Evolutionary conservation across 2,113 vertebrate genomes (phyloP).

Genomic region (Falcunculus frontatus): DNA sequence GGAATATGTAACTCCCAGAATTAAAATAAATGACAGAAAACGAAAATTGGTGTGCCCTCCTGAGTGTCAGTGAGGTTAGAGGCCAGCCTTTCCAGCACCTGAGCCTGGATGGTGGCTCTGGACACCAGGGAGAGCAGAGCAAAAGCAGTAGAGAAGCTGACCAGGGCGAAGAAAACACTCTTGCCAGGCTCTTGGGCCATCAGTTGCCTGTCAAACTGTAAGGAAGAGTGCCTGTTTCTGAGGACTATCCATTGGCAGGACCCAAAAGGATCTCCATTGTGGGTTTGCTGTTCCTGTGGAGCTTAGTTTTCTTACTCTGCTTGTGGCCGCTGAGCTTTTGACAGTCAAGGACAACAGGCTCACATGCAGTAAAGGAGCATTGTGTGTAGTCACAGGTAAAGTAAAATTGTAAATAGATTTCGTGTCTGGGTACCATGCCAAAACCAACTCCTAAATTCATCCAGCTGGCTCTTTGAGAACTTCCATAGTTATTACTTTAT

Average conservation of each 20-base stretch:
- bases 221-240: constrained; percentile 66
- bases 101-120: constrained; percentile 34
- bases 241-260: not conserved
- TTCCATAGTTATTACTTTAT: not conserved
- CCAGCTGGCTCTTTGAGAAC: not conserved
- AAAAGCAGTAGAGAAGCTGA: constrained; percentile 70
- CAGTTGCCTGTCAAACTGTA: constrained; percentile 71
- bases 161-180: constrained; percentile 74
- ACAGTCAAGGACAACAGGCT: not conserved
- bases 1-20: not conserved
- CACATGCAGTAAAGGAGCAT: not conserved
- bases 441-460: not conserved
- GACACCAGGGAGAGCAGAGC: constrained; percentile 69
- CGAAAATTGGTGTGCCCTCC: not conserved
- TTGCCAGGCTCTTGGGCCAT: not conserved
- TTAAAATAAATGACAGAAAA: not conserved
- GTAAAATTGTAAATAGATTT: not conserved
- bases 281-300: not conserved
- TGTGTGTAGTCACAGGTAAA: not conserved
- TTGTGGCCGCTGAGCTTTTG: not conserved
- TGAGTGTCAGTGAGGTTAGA: constrained; percentile 51
- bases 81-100: constrained; percentile 68
- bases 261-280: not conserved
- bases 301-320: not conserved
- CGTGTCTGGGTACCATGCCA: not conserved